Evolutionary conservation across 2,113 vertebrate species (phyloP).

Genomic region (Corynorhinus townsendii): DNA sequence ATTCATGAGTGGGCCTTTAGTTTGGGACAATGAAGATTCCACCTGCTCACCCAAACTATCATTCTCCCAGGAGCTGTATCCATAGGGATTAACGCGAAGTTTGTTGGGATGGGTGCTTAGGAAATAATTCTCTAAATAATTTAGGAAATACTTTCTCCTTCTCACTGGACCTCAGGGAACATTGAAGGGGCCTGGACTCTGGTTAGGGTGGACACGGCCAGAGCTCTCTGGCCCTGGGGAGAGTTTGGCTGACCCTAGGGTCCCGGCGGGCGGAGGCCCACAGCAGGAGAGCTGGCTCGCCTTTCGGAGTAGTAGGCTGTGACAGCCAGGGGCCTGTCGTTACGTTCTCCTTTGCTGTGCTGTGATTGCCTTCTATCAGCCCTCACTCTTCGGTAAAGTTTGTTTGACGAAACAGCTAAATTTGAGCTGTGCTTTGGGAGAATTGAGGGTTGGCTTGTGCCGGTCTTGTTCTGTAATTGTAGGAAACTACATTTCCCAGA

Average conservation of each 20-base stretch:
- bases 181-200: background rate
- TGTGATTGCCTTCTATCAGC: background rate
- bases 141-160: background rate
- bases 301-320: background rate
- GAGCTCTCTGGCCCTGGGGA: background rate
- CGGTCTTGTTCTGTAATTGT: background rate
- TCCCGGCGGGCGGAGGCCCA: background rate
- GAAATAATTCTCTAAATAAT: background rate
- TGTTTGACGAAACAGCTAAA: background rate
- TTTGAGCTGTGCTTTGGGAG: background rate
- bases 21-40: background rate
- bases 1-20: background rate
- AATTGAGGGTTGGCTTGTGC: background rate
- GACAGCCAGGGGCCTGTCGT: background rate
- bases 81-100: accelerated
- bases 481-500: background rate
- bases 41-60: background rate
- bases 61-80: accelerated
- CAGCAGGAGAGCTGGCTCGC: background rate
- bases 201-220: background rate
- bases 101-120: background rate
- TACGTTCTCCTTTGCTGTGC: background rate
- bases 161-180: background rate
- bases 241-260: background rate
- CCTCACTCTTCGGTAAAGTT: background rate